Evolutionary conservation across 2,797 vertebrate species (phyloP).

Genomic region (Sebastes dallii): DNA sequence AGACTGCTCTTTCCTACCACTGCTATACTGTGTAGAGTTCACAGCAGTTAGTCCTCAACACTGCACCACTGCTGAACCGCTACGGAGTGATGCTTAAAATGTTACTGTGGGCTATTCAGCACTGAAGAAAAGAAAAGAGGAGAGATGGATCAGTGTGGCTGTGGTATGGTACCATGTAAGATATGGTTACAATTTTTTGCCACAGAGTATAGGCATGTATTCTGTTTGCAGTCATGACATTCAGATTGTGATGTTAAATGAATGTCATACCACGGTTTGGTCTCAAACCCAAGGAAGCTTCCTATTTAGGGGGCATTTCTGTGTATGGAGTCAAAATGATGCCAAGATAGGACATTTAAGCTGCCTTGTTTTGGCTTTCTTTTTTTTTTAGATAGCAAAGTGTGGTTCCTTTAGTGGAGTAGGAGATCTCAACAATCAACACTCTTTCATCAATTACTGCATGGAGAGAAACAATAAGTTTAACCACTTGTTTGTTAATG

Average conservation of each 20-base stretch:
- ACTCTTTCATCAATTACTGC: too few relatives aligned
- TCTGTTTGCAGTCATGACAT: not conserved
- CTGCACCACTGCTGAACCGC: not conserved
- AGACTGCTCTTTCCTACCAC: constrained; percentile 11
- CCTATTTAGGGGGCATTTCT: not conserved
- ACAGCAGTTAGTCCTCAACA: not conserved
- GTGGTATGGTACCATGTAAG: not conserved
- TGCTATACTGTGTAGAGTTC: constrained; percentile 8
- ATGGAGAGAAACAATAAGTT: too few relatives aligned
- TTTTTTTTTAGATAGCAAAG: not conserved
- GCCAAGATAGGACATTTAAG: not conserved
- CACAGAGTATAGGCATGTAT: not conserved
- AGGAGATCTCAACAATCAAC: too few relatives aligned
- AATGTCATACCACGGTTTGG: not conserved
- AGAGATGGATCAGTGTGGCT: not conserved
- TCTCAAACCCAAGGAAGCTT: not conserved
- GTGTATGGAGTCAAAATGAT: not conserved
- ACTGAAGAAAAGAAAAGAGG: not conserved
- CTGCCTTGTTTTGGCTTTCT: not conserved
- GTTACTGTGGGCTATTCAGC: not conserved
- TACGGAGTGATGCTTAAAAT: constrained; percentile 8
- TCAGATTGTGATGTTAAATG: not conserved
- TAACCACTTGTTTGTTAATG: too few relatives aligned
- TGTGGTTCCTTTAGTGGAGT: not conserved
- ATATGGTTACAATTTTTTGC: not conserved